Conservation (phyloP, 2,113 vertebrate genomes). For the Alaudala cheleensis region DNA sequence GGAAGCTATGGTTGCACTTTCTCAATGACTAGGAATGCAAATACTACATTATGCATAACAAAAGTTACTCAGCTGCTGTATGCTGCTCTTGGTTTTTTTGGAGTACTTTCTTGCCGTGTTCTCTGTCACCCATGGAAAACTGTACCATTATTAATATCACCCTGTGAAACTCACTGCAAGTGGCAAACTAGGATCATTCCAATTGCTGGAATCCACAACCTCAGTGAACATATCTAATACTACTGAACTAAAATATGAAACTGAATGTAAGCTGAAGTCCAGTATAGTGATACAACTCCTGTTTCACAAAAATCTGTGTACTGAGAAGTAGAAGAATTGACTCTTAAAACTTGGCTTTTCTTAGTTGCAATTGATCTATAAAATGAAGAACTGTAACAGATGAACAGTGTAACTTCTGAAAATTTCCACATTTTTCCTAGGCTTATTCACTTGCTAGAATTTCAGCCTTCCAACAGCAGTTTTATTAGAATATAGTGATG, state of each 20-base stretch:
- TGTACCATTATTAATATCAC: slow-evolving; percentile 7
- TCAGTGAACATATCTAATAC: background rate
- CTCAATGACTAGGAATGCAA: slow-evolving; percentile 37
- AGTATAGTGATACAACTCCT: background rate
- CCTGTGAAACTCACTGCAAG: background rate
- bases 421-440: background rate
- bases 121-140: slow-evolving; percentile 2
- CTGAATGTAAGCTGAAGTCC: background rate
- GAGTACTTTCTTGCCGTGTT: slow-evolving; percentile 7
- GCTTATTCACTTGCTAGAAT: background rate
- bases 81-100: slow-evolving; percentile 19
- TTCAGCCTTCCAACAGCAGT: background rate
- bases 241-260: slow-evolving; percentile 20
- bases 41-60: background rate
- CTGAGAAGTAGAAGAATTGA: background rate
- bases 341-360: background rate
- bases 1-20: slow-evolving; percentile 22
- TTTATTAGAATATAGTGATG: background rate
- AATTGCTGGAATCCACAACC: slow-evolving; percentile 20
- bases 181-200: slow-evolving; percentile 35
- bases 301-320: background rate
- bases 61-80: slow-evolving; percentile 24
- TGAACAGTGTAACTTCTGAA: background rate
- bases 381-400: background rate
- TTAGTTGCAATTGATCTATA: background rate